phyloP scores from a whole-genome alignment of 2,888 invertebrate genomes.

The Craniophora ligustri region DNA sequence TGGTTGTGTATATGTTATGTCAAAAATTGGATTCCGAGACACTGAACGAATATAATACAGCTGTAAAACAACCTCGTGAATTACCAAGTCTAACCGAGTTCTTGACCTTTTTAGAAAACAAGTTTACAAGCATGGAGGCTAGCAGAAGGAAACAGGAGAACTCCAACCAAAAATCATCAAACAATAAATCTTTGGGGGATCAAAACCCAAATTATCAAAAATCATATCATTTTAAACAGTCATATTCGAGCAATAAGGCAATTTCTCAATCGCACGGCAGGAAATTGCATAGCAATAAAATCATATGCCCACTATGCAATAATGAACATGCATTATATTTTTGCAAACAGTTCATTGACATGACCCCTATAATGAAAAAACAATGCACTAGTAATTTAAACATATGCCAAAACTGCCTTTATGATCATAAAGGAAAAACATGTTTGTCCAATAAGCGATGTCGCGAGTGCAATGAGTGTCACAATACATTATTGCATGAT shows the following conservation, averaged over 20 bases:
- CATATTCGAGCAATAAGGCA: background rate
- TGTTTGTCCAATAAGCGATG: background rate
- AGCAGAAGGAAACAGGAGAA: background rate
- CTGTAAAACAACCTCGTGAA: conserved; percentile 1
- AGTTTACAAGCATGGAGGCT: conserved; percentile 2
- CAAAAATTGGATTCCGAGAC: background rate
- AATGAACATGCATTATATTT: background rate
- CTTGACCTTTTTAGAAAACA: background rate
- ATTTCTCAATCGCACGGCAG: background rate
- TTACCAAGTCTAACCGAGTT: background rate
- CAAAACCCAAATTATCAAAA: background rate
- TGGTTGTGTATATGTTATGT: background rate
- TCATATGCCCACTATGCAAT: background rate
- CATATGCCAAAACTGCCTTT: background rate
- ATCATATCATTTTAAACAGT: background rate
- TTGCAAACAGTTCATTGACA: background rate
- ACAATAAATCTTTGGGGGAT: too few relatives aligned
- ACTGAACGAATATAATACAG: background rate
- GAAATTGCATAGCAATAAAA: background rate
- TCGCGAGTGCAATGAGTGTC: background rate
- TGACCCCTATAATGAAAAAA: background rate
- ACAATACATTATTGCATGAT: background rate
- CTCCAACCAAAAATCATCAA: background rate
- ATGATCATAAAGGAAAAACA: background rate
- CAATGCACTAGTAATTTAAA: background rate